These are phyloP conservation scores for Drosophila tsacasi DNA, from an alignment of 1,140 invertebrate genomes.

Conservation along the genomic window DNA sequence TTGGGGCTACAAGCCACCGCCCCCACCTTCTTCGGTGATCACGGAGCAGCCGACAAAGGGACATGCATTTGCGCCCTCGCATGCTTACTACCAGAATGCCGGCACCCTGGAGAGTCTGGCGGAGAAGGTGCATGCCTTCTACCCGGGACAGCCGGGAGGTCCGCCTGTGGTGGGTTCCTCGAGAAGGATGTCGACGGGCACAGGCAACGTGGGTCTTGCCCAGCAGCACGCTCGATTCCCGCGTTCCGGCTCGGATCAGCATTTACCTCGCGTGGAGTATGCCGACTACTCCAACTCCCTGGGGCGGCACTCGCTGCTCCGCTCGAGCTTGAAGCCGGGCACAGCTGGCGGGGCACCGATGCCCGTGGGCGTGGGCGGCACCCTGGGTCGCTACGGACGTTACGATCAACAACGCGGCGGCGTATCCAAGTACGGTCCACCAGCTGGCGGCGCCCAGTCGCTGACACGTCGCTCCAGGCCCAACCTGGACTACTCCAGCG, in stretches of 20 bases:
- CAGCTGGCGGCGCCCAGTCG: slow-evolving; percentile 85
- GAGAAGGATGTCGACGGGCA: slow-evolving; percentile 87
- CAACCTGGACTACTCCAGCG: slow-evolving; percentile 95
- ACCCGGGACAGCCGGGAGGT: slow-evolving; percentile 86
- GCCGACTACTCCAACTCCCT: slow-evolving; percentile 89
- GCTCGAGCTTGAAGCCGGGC: slow-evolving; percentile 91
- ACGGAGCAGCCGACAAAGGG: slow-evolving; percentile 95
- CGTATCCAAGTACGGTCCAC: slow-evolving; percentile 75
- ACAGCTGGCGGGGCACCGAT: slow-evolving; percentile 68
- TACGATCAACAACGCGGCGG: slow-evolving; percentile 77
- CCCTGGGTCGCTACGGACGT: slow-evolving; percentile 82
- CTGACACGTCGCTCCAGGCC: slow-evolving; percentile 89
- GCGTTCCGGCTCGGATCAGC: slow-evolving; percentile 93
- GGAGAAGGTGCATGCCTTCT: slow-evolving; percentile 95
- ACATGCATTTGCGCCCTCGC: slow-evolving; percentile 91
- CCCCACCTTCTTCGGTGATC: slow-evolving; percentile 91
- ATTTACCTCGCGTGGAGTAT: slow-evolving; percentile 93
- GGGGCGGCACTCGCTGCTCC: slow-evolving; percentile 90
- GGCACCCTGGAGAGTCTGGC: slow-evolving; percentile 93
- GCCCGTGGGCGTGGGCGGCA: slow-evolving; percentile 78
- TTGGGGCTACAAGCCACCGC: slow-evolving; percentile 88
- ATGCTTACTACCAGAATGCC: slow-evolving; percentile 93
- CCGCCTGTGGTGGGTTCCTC: slow-evolving; percentile 85
- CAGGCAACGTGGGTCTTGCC: slow-evolving; percentile 75
- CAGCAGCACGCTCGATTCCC: slow-evolving; percentile 87